A percentile compares a stretch with the other conserved stretches of the same genome.
Conservation (phyloP, 92 coral and sea anemone species). For the Epizoanthus rinbou region DNA sequence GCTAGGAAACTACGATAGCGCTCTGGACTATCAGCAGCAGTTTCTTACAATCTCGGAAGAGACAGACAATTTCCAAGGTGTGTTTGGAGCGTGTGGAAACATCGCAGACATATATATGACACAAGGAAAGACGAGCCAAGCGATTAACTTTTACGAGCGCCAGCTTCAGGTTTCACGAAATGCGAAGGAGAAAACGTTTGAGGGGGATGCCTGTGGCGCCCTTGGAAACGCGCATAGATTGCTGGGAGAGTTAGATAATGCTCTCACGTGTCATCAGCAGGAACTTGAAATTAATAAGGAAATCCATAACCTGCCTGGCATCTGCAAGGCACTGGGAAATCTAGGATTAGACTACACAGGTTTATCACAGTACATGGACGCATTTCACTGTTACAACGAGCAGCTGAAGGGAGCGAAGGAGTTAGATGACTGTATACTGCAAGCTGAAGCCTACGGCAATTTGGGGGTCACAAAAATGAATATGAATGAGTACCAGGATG, state of each 20-base stretch:
- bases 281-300: slow-evolving; percentile 77
- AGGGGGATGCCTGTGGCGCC: slow-evolving; percentile 86
- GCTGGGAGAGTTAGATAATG: slow-evolving; percentile 80
- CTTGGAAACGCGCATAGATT: slow-evolving; percentile 87
- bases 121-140: slow-evolving; percentile 71
- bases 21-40: slow-evolving; percentile 75
- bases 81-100: slow-evolving; percentile 89
- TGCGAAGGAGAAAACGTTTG: slow-evolving; percentile 64
- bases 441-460: slow-evolving; percentile 81
- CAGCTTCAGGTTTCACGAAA: slow-evolving; percentile 85
- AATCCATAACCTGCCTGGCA: slow-evolving; percentile 63
- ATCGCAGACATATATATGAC: slow-evolving; percentile 87
- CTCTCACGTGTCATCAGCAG: slow-evolving; percentile 73
- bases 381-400: slow-evolving; percentile 79
- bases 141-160: slow-evolving; percentile 84
- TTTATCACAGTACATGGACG: slow-evolving; percentile 71
- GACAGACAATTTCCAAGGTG: slow-evolving; percentile 68
- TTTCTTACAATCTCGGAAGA: slow-evolving; percentile 85
- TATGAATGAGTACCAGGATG: slow-evolving; percentile 76
- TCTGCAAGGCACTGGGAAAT: slow-evolving; percentile 85
- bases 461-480: slow-evolving; percentile 83
- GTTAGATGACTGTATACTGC: slow-evolving; percentile 68
- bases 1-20: slow-evolving; percentile 77
- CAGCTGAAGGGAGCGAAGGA: slow-evolving; percentile 84
- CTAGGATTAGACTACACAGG: slow-evolving; percentile 76